Percentiles rank a stretch among this genome's conserved stretches.
These are phyloP conservation scores for Polyergus mexicanus DNA, from an alignment of 1,140 invertebrate genomes.

Conservation along the genomic window DNA sequence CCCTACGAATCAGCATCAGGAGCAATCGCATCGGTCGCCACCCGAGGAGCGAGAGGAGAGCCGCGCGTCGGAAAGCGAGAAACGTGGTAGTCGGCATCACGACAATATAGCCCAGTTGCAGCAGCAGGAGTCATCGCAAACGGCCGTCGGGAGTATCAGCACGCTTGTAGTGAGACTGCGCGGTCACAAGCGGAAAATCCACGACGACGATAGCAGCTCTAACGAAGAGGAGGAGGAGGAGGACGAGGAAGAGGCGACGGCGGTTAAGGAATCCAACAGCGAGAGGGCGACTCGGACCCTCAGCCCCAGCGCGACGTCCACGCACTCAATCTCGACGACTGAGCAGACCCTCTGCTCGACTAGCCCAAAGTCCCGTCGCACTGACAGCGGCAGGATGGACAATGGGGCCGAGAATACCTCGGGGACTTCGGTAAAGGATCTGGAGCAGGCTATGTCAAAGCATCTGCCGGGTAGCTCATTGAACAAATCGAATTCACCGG, in stretches of 20 bases:
- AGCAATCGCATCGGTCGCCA: conserved; percentile 86
- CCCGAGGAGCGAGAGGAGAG: conserved; percentile 87
- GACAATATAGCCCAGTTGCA: conserved; percentile 87
- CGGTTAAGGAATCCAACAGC: conserved; percentile 77
- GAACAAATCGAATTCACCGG: conserved; percentile 87
- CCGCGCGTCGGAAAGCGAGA: conserved; percentile 86
- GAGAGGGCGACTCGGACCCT: conserved; percentile 85
- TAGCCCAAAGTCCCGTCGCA: conserved; percentile 85
- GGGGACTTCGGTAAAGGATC: conserved; percentile 93
- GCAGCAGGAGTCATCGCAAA: conserved; percentile 76
- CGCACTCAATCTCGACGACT: conserved; percentile 82
- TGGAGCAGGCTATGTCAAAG: conserved; percentile 98
- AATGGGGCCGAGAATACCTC: conserved; percentile 79
- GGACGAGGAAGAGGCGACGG: conserved; percentile 82
- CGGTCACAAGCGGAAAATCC: conserved; percentile 87
- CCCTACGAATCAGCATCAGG: conserved; percentile 87
- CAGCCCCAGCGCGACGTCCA: conserved; percentile 88
- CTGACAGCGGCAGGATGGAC: conserved; percentile 83
- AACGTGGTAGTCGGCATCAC: conserved; percentile 86
- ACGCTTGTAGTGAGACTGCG: conserved; percentile 81
- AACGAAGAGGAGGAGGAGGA: conserved; percentile 87
- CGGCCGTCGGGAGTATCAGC: conserved; percentile 72
- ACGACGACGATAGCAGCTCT: conserved; percentile 87
- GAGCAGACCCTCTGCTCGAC: conserved; percentile 81
- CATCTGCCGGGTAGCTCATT: conserved; percentile 92